Evolutionary conservation across 2,113 vertebrate genomes (phyloP).

Genomic region (Candoia aspera): DNA sequence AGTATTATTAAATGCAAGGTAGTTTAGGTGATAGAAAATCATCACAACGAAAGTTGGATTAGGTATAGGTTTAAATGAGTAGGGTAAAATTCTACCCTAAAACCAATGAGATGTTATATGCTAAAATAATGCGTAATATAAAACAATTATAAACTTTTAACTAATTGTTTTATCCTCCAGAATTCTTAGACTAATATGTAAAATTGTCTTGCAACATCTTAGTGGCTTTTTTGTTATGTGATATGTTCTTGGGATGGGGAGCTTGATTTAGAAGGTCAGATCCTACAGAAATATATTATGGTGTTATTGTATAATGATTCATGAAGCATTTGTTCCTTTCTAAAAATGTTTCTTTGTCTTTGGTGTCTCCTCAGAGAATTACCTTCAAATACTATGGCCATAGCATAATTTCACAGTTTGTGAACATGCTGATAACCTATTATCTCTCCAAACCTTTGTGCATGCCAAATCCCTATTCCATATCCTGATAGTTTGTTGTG

Average conservation of each 20-base stretch:
- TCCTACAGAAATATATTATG: background rate
- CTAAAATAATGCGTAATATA: constrained; percentile 46
- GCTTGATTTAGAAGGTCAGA: background rate
- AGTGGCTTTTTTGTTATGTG: background rate
- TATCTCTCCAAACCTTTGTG: background rate
- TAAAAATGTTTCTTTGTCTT: background rate
- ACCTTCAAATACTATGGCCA: background rate
- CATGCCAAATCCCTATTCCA: no score
- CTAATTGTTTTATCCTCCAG: constrained; percentile 64
- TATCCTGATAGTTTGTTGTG: background rate
- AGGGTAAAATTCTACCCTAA: constrained; percentile 51
- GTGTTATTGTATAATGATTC: background rate
- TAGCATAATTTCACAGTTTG: background rate
- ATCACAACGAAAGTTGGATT: constrained; percentile 58
- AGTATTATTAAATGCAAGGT: constrained; percentile 7
- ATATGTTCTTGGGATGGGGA: background rate
- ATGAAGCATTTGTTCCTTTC: background rate
- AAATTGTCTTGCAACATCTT: constrained; percentile 42
- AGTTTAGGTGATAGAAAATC: constrained; percentile 45
- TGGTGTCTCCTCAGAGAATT: background rate
- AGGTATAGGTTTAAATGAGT: constrained; percentile 56
- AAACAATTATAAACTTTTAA: constrained; percentile 63
- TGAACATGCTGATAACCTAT: background rate
- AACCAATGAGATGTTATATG: constrained; percentile 40
- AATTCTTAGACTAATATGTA: constrained; percentile 44